Percentiles rank a stretch among this genome's conserved stretches.
Conservation (phyloP, 2,113 vertebrate genomes). For the Marmota monax region DNA sequence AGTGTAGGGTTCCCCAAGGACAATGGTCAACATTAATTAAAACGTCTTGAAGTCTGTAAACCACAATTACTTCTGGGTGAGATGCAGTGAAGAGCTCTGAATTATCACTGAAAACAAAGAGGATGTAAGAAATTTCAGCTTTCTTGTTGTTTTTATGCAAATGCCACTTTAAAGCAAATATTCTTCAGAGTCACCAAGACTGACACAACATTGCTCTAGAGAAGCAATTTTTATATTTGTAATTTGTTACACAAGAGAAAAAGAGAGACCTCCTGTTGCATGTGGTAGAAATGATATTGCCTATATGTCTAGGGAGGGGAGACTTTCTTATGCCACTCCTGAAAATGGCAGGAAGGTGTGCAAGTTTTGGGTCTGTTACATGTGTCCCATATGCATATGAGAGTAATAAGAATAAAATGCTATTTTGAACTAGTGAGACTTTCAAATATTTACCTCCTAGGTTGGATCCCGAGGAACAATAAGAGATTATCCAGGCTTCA, state of each 20-base stretch:
- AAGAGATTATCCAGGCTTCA: conserved; percentile 89
- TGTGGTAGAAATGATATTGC: neutral
- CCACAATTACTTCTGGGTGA: neutral
- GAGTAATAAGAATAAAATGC: neutral
- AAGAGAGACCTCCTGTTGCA: neutral
- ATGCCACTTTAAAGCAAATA: conserved; percentile 16
- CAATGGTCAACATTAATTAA: conserved; percentile 32
- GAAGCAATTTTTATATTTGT: neutral
- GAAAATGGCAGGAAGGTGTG: neutral
- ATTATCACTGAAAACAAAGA: neutral
- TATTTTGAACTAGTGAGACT: neutral
- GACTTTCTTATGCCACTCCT: neutral
- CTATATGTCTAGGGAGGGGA: neutral
- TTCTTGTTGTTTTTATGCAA: neutral
- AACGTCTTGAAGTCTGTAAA: neutral
- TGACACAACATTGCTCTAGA: neutral
- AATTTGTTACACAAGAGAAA: neutral
- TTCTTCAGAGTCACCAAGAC: neutral
- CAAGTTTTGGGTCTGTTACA: neutral
- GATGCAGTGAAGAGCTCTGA: neutral
- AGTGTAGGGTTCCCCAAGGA: neutral
- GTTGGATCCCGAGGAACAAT: conserved; percentile 88
- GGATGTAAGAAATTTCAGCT: neutral
- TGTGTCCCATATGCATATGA: neutral
- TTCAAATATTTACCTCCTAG: conserved; percentile 78